Evolutionary conservation across 1,140 invertebrate species (phyloP).

Genomic region (Drosophila takahashii): DNA sequence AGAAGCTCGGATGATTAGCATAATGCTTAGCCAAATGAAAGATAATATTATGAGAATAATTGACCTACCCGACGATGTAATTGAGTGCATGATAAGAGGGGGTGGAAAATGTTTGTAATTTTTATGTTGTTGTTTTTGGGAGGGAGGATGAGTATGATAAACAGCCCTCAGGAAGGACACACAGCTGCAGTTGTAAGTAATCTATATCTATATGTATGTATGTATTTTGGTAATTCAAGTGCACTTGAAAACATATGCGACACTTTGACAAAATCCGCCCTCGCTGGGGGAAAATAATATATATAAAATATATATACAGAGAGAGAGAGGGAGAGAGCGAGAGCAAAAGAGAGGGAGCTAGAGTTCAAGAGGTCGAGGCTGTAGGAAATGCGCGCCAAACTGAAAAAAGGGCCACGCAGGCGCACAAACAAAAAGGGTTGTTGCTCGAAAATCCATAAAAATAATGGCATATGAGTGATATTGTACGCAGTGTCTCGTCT

Average conservation of each 20-base stretch:
- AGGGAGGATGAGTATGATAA: conserved; percentile 6
- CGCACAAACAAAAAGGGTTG: conserved; percentile 66
- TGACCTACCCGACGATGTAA: conserved; percentile 58
- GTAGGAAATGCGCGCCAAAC: conserved; percentile 72
- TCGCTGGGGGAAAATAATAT: conserved; percentile 6
- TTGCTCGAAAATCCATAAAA: conserved; percentile 64
- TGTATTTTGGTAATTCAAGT: conserved; percentile 62
- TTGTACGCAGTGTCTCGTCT: conserved; percentile 36
- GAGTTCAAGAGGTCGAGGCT: conserved; percentile 49
- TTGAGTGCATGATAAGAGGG: conserved; percentile 41
- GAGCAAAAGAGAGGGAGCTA: conserved; percentile 20
- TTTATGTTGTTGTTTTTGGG: too few species aligned
- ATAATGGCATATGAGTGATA: conserved; percentile 81
- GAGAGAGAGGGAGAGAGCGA: background rate
- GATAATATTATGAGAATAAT: conserved; percentile 49
- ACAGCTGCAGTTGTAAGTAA: conserved; percentile 42
- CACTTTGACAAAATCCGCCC: conserved; percentile 66
- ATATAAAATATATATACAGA: background rate
- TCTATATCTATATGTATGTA: conserved; percentile 1
- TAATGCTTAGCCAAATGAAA: conserved; percentile 47
- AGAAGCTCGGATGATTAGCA: conserved; percentile 43
- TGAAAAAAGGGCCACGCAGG: conserved; percentile 50
- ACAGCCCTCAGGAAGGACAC: conserved; percentile 25
- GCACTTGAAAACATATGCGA: conserved; percentile 81
- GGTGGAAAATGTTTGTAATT: background rate